These are phyloP conservation scores for Creontiades dilutus DNA, from an alignment of 2,888 invertebrate species.

Conservation along the genomic window DNA sequence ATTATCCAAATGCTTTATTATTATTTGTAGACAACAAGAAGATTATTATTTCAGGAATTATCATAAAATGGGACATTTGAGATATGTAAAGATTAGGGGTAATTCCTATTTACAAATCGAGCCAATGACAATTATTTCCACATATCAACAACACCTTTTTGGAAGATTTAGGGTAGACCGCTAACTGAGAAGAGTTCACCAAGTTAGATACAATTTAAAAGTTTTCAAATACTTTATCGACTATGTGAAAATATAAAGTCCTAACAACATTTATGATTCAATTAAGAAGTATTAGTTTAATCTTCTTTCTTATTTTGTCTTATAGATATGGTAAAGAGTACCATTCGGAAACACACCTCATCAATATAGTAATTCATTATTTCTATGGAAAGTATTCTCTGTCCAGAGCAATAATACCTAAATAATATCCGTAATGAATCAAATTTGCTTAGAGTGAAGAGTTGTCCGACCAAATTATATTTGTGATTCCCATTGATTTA, in stretches of 20 bases:
- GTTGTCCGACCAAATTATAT: too few relatives aligned
- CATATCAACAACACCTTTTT: not conserved
- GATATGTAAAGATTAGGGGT: not conserved
- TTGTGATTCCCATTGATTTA: too few relatives aligned
- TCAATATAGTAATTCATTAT: too few relatives aligned
- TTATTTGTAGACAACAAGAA: not conserved
- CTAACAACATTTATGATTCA: not conserved
- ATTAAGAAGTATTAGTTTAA: not conserved
- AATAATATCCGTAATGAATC: too few relatives aligned
- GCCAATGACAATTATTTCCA: not conserved
- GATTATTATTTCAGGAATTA: not conserved
- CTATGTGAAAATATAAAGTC: slow-evolving; percentile 4
- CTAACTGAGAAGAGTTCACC: too few relatives aligned
- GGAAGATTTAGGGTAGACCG: not conserved
- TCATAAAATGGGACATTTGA: not conserved
- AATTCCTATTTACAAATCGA: not conserved
- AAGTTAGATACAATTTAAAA: too few relatives aligned
- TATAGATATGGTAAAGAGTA: too few relatives aligned
- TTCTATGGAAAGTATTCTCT: too few relatives aligned
- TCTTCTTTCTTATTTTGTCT: too few relatives aligned
- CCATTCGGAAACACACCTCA: too few relatives aligned
- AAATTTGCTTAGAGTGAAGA: too few relatives aligned
- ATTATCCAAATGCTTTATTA: not conserved
- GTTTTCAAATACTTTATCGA: not conserved
- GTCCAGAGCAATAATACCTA: too few relatives aligned